phyloP scores from a whole-genome alignment of 2,113 vertebrate genomes.

The Hassar affinis region DNA sequence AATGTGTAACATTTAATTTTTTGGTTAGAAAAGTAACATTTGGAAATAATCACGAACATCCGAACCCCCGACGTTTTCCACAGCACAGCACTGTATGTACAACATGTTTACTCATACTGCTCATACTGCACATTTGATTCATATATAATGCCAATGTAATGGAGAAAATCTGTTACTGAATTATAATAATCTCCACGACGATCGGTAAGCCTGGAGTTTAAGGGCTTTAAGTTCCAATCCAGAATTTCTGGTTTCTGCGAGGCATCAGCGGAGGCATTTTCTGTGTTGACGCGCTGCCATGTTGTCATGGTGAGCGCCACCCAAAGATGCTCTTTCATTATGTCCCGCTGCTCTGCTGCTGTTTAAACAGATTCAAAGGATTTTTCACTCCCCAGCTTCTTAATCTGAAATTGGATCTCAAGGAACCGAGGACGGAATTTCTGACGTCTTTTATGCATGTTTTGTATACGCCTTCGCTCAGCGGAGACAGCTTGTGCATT shows the following conservation, averaged over 20 bases:
- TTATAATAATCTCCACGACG: not conserved
- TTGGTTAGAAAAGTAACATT: too few relatives aligned
- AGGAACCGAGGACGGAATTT: constrained; percentile 13
- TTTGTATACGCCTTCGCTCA: not conserved
- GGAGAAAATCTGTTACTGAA: not conserved
- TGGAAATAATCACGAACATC: too few relatives aligned
- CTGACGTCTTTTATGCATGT: not conserved
- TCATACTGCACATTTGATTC: not conserved
- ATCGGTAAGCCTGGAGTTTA: not conserved
- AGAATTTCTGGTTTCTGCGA: not conserved
- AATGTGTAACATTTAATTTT: too few relatives aligned
- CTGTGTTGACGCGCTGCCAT: not conserved
- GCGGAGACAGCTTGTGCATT: not conserved
- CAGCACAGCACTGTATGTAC: too few relatives aligned
- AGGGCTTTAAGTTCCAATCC: not conserved
- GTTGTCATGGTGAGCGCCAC: constrained; percentile 25
- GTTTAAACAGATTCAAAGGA: constrained; percentile 41
- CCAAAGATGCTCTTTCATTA: constrained; percentile 24
- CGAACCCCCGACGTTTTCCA: too few relatives aligned
- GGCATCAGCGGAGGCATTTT: constrained; percentile 13
- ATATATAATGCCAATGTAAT: not conserved
- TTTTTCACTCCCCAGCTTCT: constrained; percentile 8
- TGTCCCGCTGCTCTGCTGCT: not conserved
- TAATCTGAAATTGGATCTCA: constrained; percentile 53
- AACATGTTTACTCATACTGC: not conserved